Percentiles rank a stretch among this genome's conserved stretches.
Conservation (phyloP, 1,140 invertebrate species). For the Lepidostoma basale region DNA sequence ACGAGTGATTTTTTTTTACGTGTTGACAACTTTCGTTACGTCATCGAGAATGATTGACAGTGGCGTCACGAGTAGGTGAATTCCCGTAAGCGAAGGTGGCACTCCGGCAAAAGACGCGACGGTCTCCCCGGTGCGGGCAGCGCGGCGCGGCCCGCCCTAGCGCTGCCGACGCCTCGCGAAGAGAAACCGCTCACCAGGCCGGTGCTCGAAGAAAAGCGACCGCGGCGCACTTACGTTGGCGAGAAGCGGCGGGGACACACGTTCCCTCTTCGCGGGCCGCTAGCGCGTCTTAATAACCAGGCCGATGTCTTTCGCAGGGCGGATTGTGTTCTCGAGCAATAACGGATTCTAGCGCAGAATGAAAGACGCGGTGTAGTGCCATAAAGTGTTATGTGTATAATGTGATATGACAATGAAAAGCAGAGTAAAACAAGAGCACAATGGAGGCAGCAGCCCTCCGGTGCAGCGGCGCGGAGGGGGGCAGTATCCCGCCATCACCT, state of each 20-base stretch:
- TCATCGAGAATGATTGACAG: background rate
- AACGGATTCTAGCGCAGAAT: background rate
- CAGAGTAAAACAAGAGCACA: constrained; percentile 52
- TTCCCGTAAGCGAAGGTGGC: background rate
- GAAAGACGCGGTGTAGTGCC: background rate
- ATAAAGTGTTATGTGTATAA: constrained; percentile 16
- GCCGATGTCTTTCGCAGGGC: no score
- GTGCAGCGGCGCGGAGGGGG: constrained; percentile 49
- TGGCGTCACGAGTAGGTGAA: background rate
- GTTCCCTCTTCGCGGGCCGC: background rate
- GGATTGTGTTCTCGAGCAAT: background rate
- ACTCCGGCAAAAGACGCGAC: background rate
- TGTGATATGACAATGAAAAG: constrained; percentile 49
- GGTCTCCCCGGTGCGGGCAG: background rate
- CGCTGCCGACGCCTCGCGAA: constrained; percentile 2
- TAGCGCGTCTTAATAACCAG: background rate
- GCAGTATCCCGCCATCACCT: constrained; percentile 77
- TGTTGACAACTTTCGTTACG: background rate
- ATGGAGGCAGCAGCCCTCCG: constrained; percentile 49
- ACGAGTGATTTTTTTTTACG: background rate
- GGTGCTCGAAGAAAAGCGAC: no score
- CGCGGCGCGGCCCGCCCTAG: background rate
- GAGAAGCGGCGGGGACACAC: constrained; percentile 10
- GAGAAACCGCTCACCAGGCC: constrained; percentile 34
- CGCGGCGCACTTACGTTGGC: constrained; percentile 18